Evolutionary conservation across 37 sponge, comb jelly and placozoan genomes (phyloP), one percentile per base, ranked within the genome.

Genomic region (Spongilla lacustris): DNA sequence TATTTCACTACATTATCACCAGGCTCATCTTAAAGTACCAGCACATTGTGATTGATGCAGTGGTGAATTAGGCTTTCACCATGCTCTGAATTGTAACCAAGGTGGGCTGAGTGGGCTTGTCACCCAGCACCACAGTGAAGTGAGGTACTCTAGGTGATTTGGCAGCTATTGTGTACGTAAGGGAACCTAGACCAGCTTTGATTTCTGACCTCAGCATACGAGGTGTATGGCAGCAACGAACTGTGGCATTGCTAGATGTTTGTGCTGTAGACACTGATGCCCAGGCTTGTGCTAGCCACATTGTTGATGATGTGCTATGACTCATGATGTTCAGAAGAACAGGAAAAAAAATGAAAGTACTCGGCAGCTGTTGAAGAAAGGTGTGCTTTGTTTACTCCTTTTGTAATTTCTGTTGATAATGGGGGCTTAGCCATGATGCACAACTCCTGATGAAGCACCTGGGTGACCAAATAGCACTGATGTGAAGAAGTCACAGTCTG

Each of bases 231-330:
- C 81, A 73, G 25, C 81, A 75, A 46, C 73, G 80, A 28, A 41
- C 41, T n/a, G n/a, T n/a, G n/a, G n/a, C n/a, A 4, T 86, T 86
- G 80, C 48, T 86, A 32, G 87, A 86, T 86, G 48, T 80, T 13
- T 0, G 81, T 80, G 81, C 80, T 67, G 12, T 70, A 70, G 87
- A 80, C 81, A 80, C 81, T 77, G 75, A 76, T 26, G 77, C 76
- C 78, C 37, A 36, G 38, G 0, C 69, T 66, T 66, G 68, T 38
- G 28, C 33, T 27, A 27, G 26, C 33, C 3, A 78, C 24, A 36
- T 71, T 28, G 70, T 76, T 50, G 35, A 38, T 35, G 69, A 71
- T 77, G 78, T 76, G 2, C 68, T 76, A n/a, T n/a, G n/a, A n/a
- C n/a, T n/a, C n/a, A n/a, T n/a, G n/a, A 33, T 25, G n/a, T 31